phyloP scores from a whole-genome alignment of 2,797 vertebrate species.

The Hybognathus amarus region DNA sequence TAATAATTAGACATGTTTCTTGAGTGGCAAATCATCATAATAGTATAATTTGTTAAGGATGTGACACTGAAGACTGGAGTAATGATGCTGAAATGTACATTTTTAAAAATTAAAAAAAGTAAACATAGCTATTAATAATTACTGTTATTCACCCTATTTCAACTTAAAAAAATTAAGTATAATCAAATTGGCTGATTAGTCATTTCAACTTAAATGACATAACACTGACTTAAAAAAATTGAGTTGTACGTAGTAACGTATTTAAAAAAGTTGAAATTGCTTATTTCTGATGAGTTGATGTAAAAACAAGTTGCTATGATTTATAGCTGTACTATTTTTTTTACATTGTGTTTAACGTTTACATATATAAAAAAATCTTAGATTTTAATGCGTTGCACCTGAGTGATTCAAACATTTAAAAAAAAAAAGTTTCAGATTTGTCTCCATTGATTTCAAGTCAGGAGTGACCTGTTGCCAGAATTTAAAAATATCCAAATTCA shows the following conservation, averaged over 20 bases:
- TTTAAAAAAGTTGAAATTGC: no score
- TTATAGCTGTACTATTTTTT: background rate
- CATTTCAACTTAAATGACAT: background rate
- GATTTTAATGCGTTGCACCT: background rate
- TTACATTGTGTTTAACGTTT: background rate
- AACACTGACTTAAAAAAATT: background rate
- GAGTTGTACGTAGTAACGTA: background rate
- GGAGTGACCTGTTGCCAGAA: background rate
- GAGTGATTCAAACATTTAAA: background rate
- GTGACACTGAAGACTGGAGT: background rate
- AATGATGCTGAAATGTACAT: background rate
- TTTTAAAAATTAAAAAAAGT: background rate
- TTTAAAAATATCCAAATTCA: constrained; percentile 57
- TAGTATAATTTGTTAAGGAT: background rate
- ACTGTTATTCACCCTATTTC: no score
- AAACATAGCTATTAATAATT: background rate
- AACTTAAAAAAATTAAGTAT: background rate
- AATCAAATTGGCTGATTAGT: background rate
- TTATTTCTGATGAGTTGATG: background rate
- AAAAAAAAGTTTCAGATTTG: background rate
- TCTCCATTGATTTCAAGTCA: constrained; percentile 9
- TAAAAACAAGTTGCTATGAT: background rate
- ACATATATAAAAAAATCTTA: background rate
- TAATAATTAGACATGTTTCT: background rate
- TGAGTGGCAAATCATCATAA: background rate